Conservation (phyloP, 2,113 vertebrate species). For the Macaca fascicularis region DNA sequence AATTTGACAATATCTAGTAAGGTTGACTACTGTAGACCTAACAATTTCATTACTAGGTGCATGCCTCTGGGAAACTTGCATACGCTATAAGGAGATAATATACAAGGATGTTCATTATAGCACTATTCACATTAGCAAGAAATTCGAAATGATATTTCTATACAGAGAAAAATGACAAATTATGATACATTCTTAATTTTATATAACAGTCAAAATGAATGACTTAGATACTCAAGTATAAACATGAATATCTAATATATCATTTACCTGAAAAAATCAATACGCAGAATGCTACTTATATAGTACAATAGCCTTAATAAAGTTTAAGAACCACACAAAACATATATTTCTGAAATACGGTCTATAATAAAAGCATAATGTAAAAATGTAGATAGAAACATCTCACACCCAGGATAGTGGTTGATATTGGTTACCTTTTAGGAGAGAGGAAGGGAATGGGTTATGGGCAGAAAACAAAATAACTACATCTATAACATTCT, state of each 20-base stretch:
- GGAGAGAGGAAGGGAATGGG: not conserved
- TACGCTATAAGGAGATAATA: not conserved
- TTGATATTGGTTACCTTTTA: not conserved
- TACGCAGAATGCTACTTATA: not conserved
- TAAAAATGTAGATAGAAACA: not conserved
- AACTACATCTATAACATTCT: not conserved
- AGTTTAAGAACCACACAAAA: conserved; percentile 25
- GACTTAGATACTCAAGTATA: not conserved
- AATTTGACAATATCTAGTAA: not conserved
- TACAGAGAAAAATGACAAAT: not conserved
- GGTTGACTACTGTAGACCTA: not conserved
- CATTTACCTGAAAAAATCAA: not conserved
- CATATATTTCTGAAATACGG: not conserved
- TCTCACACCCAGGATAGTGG: not conserved
- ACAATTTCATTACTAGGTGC: not conserved
- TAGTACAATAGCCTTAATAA: not conserved
- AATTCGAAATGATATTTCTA: not conserved
- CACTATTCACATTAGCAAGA: not conserved
- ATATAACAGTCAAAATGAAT: not conserved
- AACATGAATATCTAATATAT: not conserved
- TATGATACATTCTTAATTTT: not conserved
- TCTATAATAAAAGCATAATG: not conserved
- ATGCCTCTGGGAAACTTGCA: not conserved
- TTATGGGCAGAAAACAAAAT: not conserved
- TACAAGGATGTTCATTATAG: not conserved